Evolutionary conservation across 2,113 vertebrate genomes (phyloP).

Genomic region (Myotis yumanensis): DNA sequence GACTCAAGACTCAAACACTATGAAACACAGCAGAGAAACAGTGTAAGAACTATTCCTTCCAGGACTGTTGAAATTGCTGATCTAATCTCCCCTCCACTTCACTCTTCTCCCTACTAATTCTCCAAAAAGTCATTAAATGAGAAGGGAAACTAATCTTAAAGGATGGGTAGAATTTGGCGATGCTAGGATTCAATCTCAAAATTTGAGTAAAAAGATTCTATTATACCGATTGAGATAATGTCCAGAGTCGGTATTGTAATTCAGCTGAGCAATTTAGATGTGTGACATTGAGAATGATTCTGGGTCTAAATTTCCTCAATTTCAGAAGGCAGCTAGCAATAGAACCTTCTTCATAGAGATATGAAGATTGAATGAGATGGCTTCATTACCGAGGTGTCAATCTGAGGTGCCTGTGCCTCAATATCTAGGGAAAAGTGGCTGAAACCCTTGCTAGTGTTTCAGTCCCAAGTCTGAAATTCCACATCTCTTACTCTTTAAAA

Average conservation of each 20-base stretch:
- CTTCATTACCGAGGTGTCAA: neutral
- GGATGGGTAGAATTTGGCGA: neutral
- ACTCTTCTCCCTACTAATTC: neutral
- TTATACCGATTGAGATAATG: neutral
- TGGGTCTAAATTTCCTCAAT: neutral
- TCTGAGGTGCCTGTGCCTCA: neutral
- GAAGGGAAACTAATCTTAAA: neutral
- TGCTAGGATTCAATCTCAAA: neutral
- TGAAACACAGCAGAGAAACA: rapidly evolving
- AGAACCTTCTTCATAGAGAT: neutral
- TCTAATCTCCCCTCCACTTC: neutral
- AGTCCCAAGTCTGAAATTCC: neutral
- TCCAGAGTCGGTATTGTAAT: neutral
- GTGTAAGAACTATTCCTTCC: neutral
- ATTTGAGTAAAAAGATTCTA: neutral
- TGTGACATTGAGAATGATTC: neutral
- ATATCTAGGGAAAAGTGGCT: neutral
- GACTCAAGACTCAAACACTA: neutral
- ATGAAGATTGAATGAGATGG: neutral
- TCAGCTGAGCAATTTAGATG: neutral
- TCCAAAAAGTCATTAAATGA: neutral
- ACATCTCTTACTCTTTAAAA: neutral
- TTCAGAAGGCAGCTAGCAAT: neutral
- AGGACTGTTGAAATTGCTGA: neutral
- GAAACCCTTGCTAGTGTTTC: neutral